Conservation (phyloP, 2,113 vertebrate species). For the Odocoileus virginianus region DNA sequence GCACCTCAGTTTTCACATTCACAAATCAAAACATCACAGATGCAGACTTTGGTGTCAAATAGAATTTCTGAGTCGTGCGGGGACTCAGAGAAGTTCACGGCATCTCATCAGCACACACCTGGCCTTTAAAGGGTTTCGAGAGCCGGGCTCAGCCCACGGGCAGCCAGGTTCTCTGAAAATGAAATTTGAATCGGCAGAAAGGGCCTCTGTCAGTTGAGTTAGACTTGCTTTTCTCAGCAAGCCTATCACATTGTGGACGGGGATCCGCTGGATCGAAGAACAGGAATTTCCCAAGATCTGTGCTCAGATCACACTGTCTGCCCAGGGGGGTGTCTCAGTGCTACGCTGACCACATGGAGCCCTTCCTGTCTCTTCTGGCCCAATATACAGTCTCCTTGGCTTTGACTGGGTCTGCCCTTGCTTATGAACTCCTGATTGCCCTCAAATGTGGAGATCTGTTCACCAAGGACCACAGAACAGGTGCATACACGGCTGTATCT, state of each 20-base stretch:
- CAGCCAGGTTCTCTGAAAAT: neutral
- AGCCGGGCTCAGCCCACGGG: neutral
- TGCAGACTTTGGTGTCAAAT: neutral
- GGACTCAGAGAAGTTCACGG: neutral
- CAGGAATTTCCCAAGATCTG: neutral
- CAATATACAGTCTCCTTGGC: neutral
- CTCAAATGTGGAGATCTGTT: neutral
- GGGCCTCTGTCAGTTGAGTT: neutral
- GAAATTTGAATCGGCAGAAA: neutral
- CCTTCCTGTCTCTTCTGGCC: neutral
- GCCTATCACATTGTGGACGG: neutral
- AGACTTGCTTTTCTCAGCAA: neutral
- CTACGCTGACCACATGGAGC: neutral
- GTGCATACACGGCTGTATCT: neutral
- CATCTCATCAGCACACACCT: neutral
- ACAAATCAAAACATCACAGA: neutral
- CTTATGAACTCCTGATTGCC: neutral
- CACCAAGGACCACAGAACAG: neutral
- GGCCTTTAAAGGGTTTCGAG: neutral
- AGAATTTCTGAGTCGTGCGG: neutral
- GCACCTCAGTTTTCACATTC: neutral
- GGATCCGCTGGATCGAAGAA: neutral
- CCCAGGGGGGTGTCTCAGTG: neutral
- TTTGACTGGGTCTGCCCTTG: neutral
- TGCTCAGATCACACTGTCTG: neutral